Conservation (phyloP, 2,797 vertebrate genomes). For the Parauchenoglanis punctatus region DNA sequence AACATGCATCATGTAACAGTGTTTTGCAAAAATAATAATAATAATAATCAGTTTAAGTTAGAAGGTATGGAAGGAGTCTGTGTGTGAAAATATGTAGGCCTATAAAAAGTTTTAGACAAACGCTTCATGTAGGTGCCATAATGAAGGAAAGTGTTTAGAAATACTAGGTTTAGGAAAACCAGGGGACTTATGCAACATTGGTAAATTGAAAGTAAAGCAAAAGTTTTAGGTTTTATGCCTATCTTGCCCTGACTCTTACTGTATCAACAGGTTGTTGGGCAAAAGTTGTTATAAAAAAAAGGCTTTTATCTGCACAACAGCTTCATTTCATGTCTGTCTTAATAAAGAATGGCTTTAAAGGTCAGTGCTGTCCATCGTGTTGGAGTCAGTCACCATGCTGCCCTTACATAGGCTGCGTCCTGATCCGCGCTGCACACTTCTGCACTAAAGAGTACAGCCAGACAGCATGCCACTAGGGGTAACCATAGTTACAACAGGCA, state of each 20-base stretch:
- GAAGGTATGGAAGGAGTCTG: background rate
- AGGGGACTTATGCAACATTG: background rate
- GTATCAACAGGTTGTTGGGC: slow-evolving; percentile 55
- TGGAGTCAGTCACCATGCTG: slow-evolving; percentile 33
- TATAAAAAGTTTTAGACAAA: background rate
- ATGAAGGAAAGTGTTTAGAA: background rate
- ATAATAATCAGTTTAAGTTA: background rate
- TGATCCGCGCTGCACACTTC: slow-evolving; percentile 9
- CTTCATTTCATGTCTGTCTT: background rate
- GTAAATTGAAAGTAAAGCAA: background rate
- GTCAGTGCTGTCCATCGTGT: slow-evolving; percentile 46
- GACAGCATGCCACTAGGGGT: slow-evolving; percentile 20
- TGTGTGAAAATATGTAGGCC: background rate
- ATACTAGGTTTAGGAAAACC: background rate
- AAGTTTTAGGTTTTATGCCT: background rate
- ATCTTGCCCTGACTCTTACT: background rate
- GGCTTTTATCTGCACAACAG: background rate
- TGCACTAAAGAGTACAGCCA: background rate
- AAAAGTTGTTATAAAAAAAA: slow-evolving; percentile 8
- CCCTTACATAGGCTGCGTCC: background rate
- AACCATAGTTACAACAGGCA: slow-evolving; percentile 29
- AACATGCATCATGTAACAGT: background rate
- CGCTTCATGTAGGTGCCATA: background rate
- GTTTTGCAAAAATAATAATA: background rate
- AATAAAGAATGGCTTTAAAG: slow-evolving; percentile 17